These are phyloP conservation scores for Lysiphlebus fabarum DNA, from an alignment of 1,140 invertebrate genomes.

Conservation along the genomic window DNA sequence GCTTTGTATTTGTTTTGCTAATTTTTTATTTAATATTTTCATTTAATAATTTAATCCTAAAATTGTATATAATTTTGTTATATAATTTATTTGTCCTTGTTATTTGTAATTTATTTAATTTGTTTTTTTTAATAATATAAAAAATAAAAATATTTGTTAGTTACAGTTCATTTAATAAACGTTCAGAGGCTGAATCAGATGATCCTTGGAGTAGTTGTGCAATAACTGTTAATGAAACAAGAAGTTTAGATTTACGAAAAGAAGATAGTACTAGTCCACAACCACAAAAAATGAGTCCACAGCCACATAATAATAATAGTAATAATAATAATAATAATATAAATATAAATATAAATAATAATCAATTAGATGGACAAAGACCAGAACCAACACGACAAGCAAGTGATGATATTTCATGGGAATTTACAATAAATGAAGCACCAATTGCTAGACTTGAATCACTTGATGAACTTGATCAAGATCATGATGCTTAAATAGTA, in stretches of 20 bases:
- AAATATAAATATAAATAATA: slow-evolving; percentile 25
- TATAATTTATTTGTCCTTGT: too few species aligned
- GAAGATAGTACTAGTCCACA: slow-evolving; percentile 44
- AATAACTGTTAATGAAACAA: slow-evolving; percentile 28
- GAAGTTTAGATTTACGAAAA: slow-evolving; percentile 25
- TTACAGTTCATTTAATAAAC: slow-evolving; percentile 53
- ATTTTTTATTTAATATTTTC: background rate
- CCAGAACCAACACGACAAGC: slow-evolving; percentile 39
- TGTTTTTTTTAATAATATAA: too few species aligned
- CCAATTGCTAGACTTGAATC: slow-evolving; percentile 67
- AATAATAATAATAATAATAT: slow-evolving; percentile 18
- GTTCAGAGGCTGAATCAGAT: slow-evolving; percentile 46
- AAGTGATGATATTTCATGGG: slow-evolving; percentile 58
- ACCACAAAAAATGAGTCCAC: slow-evolving; percentile 34
- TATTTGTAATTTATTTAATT: too few species aligned
- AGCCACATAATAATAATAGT: slow-evolving; percentile 3
- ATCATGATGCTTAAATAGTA: slow-evolving; percentile 44
- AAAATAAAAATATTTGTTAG: slow-evolving; percentile 27
- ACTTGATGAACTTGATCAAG: slow-evolving; percentile 63
- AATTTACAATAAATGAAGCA: slow-evolving; percentile 57
- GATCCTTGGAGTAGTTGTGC: slow-evolving; percentile 49
- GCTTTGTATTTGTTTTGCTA: background rate
- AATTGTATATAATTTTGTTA: background rate
- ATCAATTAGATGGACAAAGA: slow-evolving; percentile 15
- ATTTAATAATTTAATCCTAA: background rate